Evolutionary conservation across 2,113 vertebrate species (phyloP), one percentile per base, ranked within the genome.

Genomic region (Turnix velox): DNA sequence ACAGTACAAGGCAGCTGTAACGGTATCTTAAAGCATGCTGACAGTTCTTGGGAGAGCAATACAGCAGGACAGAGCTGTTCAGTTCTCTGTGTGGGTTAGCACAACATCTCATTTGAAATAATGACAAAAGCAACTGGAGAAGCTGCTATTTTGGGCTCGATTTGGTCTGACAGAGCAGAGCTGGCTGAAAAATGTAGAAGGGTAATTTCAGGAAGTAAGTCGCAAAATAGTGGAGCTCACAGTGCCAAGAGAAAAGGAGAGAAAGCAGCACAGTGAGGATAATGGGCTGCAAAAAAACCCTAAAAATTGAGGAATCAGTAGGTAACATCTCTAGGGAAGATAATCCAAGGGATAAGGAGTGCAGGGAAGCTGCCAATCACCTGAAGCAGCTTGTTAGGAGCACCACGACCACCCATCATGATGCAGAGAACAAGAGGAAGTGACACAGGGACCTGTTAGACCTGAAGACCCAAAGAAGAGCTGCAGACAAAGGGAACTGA

Each of bases 321-420:
- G 52, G 43, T 37, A 65, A 11, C 39, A 45, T 18, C n/a, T 25
- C 43, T 20, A 35, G 18, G 81, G n/a, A 79, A 75, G 54, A 42
- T 22, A 54, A 91, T 54, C 39, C 39, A 48, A 72, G 57, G 35
- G 30, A 16, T 55, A 10, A 76, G 55, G 49, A 72, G 46, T 2
- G 3, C 19, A 37, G 43, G n/a, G 27, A 82, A 63, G 20, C 17
- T 55, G 57, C 25, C n/a, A 78, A 4, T 72, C 78, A 51, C 24
- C 18, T 48, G 5, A 80, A 91, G 49, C 1, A 3, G 4, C 51
- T 74, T 0, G 0, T 43, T n/a, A 35, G 54, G 48, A 18, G n/a
- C 30, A 69, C 33, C 30, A 65, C 54, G 67, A 31, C 68, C 66
- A 31, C 30, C 10, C 33, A 19, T 43, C 12, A 46, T 0, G 1